Evolutionary conservation across 2,797 vertebrate genomes (phyloP).

Genomic region (Phoebastria nigripes): DNA sequence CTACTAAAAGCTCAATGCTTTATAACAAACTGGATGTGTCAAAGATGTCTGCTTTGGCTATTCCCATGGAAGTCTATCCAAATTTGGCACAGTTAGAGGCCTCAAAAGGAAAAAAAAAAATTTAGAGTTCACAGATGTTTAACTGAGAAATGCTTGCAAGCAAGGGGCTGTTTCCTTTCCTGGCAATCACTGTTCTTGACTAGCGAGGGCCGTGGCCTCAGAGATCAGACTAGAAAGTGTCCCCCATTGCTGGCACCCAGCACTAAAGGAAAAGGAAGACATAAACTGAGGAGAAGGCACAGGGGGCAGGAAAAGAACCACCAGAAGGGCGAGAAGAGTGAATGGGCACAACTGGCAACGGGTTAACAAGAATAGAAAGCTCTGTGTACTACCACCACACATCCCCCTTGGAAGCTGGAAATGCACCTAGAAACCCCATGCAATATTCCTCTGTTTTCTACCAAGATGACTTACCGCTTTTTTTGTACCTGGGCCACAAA

Average conservation of each 20-base stretch:
- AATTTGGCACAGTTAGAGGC: neutral
- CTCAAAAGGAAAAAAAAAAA: neutral
- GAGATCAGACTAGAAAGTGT: neutral
- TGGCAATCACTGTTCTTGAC: neutral
- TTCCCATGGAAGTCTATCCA: neutral
- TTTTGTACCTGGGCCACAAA: neutral
- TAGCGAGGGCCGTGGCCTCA: neutral
- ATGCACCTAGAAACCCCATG: neutral
- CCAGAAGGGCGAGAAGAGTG: neutral
- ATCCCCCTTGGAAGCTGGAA: neutral
- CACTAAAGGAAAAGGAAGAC: neutral
- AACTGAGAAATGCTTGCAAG: neutral
- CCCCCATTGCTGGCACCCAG: neutral
- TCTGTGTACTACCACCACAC: neutral
- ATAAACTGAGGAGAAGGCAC: neutral
- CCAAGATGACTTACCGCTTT: neutral
- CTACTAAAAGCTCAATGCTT: neutral
- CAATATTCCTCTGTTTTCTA: neutral
- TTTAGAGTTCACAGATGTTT: neutral
- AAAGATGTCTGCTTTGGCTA: neutral
- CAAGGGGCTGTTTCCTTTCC: neutral
- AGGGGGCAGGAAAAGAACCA: neutral
- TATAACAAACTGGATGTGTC: neutral
- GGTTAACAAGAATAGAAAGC: neutral
- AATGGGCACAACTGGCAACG: neutral